Evolutionary conservation across 1,140 invertebrate genomes (phyloP).

Genomic region (Oedothorax gibbosus): DNA sequence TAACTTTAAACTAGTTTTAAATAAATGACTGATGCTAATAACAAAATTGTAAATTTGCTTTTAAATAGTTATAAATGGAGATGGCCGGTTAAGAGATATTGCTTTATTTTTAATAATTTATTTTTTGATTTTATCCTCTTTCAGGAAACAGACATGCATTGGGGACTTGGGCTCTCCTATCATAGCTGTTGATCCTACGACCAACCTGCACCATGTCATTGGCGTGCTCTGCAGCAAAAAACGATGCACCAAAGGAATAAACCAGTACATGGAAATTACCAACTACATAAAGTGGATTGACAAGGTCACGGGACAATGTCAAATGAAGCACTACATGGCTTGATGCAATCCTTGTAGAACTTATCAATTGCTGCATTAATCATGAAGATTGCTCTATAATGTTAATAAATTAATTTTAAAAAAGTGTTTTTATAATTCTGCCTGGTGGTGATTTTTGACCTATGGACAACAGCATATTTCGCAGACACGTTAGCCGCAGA

Average conservation of each 20-base stretch:
- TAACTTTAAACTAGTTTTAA: not conserved
- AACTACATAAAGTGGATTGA: slow-evolving; percentile 25
- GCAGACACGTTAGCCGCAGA: no score
- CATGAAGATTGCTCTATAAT: no score
- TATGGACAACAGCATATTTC: no score
- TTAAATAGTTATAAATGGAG: not conserved
- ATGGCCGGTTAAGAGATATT: not conserved
- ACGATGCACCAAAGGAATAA: slow-evolving; percentile 10
- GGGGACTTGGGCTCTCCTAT: slow-evolving; percentile 44
- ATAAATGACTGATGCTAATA: not conserved
- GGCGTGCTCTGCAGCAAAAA: not conserved
- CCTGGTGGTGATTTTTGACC: no score
- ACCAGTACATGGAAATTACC: slow-evolving; percentile 31
- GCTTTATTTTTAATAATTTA: not conserved
- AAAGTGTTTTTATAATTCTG: no score
- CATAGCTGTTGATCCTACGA: slow-evolving; percentile 16
- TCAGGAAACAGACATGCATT: slow-evolving; percentile 21
- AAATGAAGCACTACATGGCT: not conserved
- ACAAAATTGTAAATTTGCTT: not conserved
- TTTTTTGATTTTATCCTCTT: not conserved
- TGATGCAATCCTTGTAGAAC: no score
- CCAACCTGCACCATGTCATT: slow-evolving; percentile 22
- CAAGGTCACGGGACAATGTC: slow-evolving; percentile 20
- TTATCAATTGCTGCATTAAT: no score
- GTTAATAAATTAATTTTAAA: no score